Base-by-base conservation (phyloP, 2,888 invertebrate genomes). In the Gisinianus flammeolus region DNA sequence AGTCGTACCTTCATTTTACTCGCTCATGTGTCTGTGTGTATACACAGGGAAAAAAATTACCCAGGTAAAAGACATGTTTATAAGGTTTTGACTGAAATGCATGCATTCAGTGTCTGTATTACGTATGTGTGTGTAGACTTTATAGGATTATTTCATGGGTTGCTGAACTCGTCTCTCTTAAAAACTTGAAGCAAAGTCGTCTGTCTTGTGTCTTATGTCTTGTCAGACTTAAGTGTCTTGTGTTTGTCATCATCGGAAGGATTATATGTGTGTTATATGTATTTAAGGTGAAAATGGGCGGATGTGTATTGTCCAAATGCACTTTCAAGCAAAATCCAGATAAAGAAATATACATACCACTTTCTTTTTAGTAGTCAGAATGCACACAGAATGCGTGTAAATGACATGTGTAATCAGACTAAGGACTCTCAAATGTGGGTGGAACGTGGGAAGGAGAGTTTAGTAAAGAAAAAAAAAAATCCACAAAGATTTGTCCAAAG, bases 81-180 rank as follows among this genome's bases (percentile, higher is more conserved):
- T 62, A 19, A 10, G 24, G 24, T 26, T 24, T 24, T 62, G 16
- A 54, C 19, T 44, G 44, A 4, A 44, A 44, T 44, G 44, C 8
- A 4, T 44, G 12, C 19, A 44, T 44, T n/a, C n/a, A 44, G 2
- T 44, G 44, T 44, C 12, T 44, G 2, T 44, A 44, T 6, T 2
- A 16, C 19, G 44, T 44, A 44, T 4, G 44, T 44, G n/a, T n/a
- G n/a, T 44, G 44, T 44, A 6, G 6, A 6, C 19, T 6, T 2
- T 44, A 19, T 64, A 71, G 58, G 35, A 66, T 66, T 74, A 67
- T 74, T 74, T 74, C 74, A 74, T 31, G 74, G 74, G 74, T 74
- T 74, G 74, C 12, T 74, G 74, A 74, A 74, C 74, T n/a, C n/a
- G n/a, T n/a, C n/a, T n/a, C n/a, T n/a, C n/a, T 74, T 44, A 64